phyloP scores from a whole-genome alignment of 2,888 invertebrate genomes.

The Scotopteryx bipunctaria region DNA sequence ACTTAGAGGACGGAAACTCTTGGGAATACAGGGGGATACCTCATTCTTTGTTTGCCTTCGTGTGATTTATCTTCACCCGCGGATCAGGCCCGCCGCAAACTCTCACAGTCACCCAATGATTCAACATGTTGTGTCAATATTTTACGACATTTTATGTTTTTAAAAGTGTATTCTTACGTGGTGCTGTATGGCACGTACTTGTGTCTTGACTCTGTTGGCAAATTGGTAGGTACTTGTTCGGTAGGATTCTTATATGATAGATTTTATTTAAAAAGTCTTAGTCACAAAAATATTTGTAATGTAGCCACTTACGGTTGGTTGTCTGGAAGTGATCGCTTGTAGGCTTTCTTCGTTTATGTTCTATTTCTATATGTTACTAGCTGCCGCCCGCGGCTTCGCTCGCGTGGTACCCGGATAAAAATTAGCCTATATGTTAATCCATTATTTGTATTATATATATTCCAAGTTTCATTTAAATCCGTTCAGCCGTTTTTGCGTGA shows the following conservation, averaged over 20 bases:
- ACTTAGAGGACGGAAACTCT: slow-evolving; percentile 18
- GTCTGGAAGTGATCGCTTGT: no score
- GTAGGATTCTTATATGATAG: neutral
- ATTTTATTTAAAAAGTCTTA: no score
- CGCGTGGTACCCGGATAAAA: no score
- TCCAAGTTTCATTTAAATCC: no score
- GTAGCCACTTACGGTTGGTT: no score
- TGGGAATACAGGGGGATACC: slow-evolving; percentile 33
- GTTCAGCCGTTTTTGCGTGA: no score
- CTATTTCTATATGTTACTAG: no score
- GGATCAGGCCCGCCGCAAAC: slow-evolving; percentile 62
- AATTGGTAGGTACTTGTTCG: neutral
- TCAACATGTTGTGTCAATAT: slow-evolving; percentile 55
- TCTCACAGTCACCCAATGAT: slow-evolving; percentile 59
- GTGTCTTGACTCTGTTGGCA: slow-evolving; percentile 1
- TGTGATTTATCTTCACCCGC: slow-evolving; percentile 69
- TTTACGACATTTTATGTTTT: slow-evolving; percentile 31
- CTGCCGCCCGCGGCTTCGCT: no score
- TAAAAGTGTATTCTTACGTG: slow-evolving; percentile 22
- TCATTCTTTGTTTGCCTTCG: slow-evolving; percentile 68
- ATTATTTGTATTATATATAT: no score
- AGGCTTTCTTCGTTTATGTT: no score
- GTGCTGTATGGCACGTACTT: slow-evolving; percentile 10
- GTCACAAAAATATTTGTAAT: no score
- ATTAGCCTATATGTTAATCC: no score